These are phyloP conservation scores for Gavialis gangeticus DNA, from an alignment of 2,113 vertebrate species.

Conservation along the genomic window DNA sequence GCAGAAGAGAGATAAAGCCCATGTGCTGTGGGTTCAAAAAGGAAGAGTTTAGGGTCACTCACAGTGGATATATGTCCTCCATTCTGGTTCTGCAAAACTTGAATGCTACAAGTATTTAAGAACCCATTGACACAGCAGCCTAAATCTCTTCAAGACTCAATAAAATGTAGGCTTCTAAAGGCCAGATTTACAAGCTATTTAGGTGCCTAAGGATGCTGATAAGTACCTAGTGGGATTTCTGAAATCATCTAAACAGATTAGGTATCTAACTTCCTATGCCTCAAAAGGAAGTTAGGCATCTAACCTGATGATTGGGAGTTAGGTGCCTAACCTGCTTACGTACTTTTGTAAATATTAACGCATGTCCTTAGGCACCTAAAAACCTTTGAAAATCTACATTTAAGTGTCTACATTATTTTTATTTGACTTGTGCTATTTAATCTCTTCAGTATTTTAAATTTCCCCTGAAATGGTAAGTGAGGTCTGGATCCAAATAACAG, in stretches of 20 bases:
- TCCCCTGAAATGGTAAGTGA: not conserved
- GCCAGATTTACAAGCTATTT: not conserved
- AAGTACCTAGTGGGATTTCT: not conserved
- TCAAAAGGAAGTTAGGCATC: not conserved
- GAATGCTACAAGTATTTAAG: not conserved
- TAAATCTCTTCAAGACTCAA: not conserved
- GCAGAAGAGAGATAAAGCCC: conserved; percentile 6
- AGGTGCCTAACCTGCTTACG: not conserved
- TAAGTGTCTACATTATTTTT: not conserved
- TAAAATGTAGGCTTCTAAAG: not conserved
- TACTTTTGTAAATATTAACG: not conserved
- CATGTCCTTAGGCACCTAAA: not conserved
- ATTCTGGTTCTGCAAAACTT: too few species aligned
- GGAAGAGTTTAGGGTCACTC: not conserved
- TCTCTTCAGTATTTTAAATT: not conserved
- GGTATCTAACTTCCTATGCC: conserved; percentile 43
- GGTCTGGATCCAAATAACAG: not conserved
- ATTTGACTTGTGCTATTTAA: not conserved
- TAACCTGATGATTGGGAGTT: not conserved
- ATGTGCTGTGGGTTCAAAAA: not conserved
- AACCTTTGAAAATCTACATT: not conserved
- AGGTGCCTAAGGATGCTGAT: conserved; percentile 31
- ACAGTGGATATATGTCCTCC: too few species aligned
- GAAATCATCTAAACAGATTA: conserved; percentile 28
- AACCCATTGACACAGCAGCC: not conserved